Evolutionary conservation across 1,140 invertebrate species (phyloP).

Genomic region (Trachelipus rathkii): DNA sequence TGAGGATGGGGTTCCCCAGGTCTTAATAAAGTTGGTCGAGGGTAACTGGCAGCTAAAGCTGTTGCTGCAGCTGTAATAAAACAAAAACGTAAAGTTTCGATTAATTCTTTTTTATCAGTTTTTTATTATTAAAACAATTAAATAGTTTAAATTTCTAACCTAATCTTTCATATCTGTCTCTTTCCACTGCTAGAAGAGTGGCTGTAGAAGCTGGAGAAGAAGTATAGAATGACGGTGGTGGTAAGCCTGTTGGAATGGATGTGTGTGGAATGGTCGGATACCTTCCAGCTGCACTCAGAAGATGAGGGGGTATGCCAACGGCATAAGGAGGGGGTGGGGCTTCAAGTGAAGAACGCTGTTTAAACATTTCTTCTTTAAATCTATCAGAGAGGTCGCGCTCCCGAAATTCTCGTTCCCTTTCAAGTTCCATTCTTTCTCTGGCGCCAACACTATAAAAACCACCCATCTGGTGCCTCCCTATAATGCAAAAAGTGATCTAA

Average conservation of each 20-base stretch:
- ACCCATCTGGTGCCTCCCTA: background rate
- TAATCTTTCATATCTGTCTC: conserved; percentile 1
- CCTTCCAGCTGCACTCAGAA: background rate
- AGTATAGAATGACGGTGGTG: background rate
- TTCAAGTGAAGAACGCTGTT: conserved; percentile 1
- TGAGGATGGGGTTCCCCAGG: conserved; percentile 1
- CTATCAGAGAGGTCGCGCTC: background rate
- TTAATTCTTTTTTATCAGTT: no score
- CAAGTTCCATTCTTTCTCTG: background rate
- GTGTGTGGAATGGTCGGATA: background rate
- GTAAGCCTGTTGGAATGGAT: background rate
- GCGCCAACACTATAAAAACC: background rate
- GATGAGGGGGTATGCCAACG: background rate
- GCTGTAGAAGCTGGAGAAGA: background rate
- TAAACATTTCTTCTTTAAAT: conserved; percentile 2
- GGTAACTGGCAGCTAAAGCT: background rate
- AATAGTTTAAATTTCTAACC: no score
- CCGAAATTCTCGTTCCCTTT: background rate
- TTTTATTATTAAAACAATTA: no score
- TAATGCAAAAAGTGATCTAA: background rate
- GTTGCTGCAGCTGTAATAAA: background rate
- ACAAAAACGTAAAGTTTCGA: no score
- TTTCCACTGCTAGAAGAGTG: background rate
- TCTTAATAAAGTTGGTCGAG: background rate
- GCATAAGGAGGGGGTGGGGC: background rate